Conservation (phyloP, 2,888 invertebrate genomes). For the Maniola hyperantus region DNA sequence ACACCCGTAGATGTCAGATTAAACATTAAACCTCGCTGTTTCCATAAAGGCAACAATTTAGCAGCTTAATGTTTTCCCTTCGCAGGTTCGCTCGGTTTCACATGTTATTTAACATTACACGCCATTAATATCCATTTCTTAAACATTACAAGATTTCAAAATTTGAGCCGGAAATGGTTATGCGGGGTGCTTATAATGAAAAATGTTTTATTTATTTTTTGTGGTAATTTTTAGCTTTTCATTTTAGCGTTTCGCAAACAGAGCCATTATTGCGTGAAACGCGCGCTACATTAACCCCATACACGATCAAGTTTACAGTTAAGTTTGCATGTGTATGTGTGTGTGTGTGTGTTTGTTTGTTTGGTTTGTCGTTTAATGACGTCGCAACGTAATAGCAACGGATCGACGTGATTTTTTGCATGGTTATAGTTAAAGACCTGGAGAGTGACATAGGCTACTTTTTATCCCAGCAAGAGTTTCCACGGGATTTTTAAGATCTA, state of each 20-base stretch:
- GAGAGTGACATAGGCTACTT: too few species aligned
- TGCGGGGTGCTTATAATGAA: slow-evolving; percentile 1
- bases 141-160: slow-evolving; percentile 25
- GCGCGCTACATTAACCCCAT: too few species aligned
- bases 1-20: slow-evolving; percentile 4
- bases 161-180: slow-evolving; percentile 5
- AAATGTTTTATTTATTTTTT: neutral
- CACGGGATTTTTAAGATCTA: too few species aligned
- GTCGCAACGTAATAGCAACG: too few species aligned
- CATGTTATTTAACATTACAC: slow-evolving; percentile 36
- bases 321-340: too few species aligned
- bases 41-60: slow-evolving; percentile 30
- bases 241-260: neutral
- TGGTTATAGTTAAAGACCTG: too few species aligned
- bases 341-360: too few species aligned
- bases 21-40: slow-evolving; percentile 12
- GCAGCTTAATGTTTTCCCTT: slow-evolving; percentile 30
- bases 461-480: too few species aligned
- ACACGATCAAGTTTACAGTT: too few species aligned
- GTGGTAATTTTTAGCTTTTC: neutral
- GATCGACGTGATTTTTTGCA: too few species aligned
- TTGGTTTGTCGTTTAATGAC: too few species aligned
- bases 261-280: neutral
- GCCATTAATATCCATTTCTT: slow-evolving; percentile 35
- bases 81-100: slow-evolving; percentile 30